These are phyloP conservation scores for Melanostoma mellinum DNA, from an alignment of 2,888 invertebrate species.

Conservation along the genomic window DNA sequence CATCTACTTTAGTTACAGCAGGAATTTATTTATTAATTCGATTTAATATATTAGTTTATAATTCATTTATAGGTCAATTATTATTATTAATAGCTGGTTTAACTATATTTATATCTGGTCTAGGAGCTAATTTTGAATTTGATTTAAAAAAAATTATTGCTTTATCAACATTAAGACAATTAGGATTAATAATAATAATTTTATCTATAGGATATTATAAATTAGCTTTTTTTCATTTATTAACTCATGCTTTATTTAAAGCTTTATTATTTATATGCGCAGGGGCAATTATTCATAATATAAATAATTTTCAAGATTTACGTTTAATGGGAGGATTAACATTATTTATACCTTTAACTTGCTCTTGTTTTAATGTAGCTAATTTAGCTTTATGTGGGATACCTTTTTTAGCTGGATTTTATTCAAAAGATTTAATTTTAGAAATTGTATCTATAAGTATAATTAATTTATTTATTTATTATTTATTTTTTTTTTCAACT, in stretches of 20 bases:
- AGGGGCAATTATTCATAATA: conserved; percentile 86
- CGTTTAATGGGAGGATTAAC: conserved; percentile 84
- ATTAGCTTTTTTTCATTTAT: conserved; percentile 86
- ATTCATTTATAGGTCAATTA: conserved; percentile 81
- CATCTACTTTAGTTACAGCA: conserved; percentile 76
- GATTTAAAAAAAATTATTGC: conserved; percentile 85
- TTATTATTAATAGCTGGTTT: conserved; percentile 83
- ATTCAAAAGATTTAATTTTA: conserved; percentile 86
- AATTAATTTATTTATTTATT: conserved; percentile 84
- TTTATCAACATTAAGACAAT: conserved; percentile 88
- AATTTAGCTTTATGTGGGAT: conserved; percentile 85
- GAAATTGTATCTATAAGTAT: conserved; percentile 83
- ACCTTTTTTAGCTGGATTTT: conserved; percentile 86
- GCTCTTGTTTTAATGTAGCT: no score
- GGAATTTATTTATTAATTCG: conserved; percentile 81
- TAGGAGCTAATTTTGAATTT: conserved; percentile 84
- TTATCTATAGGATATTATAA: conserved; percentile 81
- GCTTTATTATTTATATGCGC: conserved; percentile 89
- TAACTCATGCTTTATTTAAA: conserved; percentile 89
- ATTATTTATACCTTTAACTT: no score
- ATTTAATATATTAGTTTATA: conserved; percentile 85
- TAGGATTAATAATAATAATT: conserved; percentile 88
- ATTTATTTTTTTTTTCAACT: conserved; percentile 83
- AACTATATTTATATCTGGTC: conserved; percentile 85
- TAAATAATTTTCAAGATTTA: conserved; percentile 86